Conservation (phyloP, 2,888 invertebrate species). For the Drosophila prolongata region DNA sequence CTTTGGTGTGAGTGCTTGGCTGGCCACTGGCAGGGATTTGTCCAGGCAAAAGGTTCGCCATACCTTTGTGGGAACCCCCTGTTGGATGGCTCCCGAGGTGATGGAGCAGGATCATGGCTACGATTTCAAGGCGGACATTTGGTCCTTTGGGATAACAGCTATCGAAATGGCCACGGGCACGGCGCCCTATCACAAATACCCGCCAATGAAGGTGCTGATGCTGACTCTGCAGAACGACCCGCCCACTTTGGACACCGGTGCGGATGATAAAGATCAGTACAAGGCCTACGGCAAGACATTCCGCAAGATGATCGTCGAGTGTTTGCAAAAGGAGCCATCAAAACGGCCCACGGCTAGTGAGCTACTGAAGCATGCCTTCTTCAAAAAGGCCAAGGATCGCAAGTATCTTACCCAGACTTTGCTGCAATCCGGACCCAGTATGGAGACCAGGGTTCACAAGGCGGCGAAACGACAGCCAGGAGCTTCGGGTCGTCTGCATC, state of each 20-base stretch:
- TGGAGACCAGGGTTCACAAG: conserved; percentile 96
- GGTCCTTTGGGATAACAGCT: conserved; percentile 94
- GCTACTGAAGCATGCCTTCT: conserved; percentile 97
- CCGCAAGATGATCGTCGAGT: conserved; percentile 98
- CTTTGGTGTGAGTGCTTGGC: conserved; percentile 99
- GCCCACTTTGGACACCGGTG: conserved; percentile 96
- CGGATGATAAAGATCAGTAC: conserved; percentile 98
- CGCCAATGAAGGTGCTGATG: conserved; percentile 99
- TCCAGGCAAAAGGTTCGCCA: conserved; percentile 97
- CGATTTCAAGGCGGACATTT: conserved; percentile 96
- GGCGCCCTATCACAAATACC: conserved; percentile 99
- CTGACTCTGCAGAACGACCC: conserved; percentile 99
- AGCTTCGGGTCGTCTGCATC: conserved; percentile 92
- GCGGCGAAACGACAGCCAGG: conserved; percentile 93
- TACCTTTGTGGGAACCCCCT: conserved; percentile 99
- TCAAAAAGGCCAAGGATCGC: conserved; percentile 98
- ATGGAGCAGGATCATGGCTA: conserved; percentile 99
- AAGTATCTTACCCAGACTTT: conserved; percentile 94
- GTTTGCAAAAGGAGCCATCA: conserved; percentile 97
- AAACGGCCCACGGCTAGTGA: conserved; percentile 98
- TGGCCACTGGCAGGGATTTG: conserved; percentile 96
- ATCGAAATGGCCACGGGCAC: conserved; percentile 99
- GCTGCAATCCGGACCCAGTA: conserved; percentile 93
- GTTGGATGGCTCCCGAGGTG: conserved; percentile 99
- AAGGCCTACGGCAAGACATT: conserved; percentile 99